phyloP scores from a whole-genome alignment of 1,140 invertebrate species.

The Phthorimaea operculella region DNA sequence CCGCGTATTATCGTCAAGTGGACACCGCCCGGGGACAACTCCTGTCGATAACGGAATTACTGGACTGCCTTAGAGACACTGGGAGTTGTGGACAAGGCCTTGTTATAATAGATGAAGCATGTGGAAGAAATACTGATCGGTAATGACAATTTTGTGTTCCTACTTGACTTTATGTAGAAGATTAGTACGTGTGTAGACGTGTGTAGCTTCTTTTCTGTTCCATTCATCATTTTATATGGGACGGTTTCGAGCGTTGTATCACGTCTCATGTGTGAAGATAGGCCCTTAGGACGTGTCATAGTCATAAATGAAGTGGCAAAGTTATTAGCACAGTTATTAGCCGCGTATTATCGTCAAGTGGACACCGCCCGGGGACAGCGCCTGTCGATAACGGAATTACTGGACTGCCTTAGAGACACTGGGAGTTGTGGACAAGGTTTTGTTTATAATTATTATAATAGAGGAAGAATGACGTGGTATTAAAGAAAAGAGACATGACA shows the following conservation, averaged over 20 bases:
- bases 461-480: not conserved
- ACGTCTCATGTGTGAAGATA: too few species aligned
- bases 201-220: too few species aligned
- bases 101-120: not conserved
- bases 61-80: not conserved
- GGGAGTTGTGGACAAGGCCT: not conserved
- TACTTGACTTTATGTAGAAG: too few species aligned
- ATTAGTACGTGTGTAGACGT: too few species aligned
- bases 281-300: too few species aligned
- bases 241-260: too few species aligned
- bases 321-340: constrained; percentile 3
- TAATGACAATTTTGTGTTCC: too few species aligned
- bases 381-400: constrained; percentile 1
- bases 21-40: not conserved
- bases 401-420: not conserved
- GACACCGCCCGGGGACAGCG: not conserved
- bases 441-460: constrained; percentile 2
- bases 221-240: too few species aligned
- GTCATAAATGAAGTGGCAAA: too few species aligned
- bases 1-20: not conserved
- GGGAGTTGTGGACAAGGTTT: not conserved
- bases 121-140: not conserved
- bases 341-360: not conserved
- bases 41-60: constrained; percentile 1
- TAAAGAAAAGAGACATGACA: too few species aligned